Conservation (phyloP, 2,797 vertebrate genomes). For the Neopelma chrysocephalum region DNA sequence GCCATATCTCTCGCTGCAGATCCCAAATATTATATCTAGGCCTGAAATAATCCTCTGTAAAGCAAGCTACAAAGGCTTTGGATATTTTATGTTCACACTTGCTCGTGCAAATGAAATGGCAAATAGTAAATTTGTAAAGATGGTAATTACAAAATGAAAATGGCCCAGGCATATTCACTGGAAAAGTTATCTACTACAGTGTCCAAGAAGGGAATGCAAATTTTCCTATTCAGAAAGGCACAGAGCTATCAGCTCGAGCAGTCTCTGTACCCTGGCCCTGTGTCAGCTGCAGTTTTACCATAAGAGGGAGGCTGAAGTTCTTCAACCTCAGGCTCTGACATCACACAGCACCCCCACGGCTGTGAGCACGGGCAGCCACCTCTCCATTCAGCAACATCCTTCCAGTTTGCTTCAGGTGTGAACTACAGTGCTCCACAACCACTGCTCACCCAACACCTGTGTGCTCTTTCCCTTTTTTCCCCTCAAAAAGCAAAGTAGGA, state of each 20-base stretch:
- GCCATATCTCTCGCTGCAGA: slow-evolving; percentile 51
- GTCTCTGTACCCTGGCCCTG: not conserved
- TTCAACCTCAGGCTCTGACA: not conserved
- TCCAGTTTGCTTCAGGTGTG: not conserved
- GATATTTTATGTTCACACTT: slow-evolving; percentile 55
- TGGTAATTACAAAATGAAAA: slow-evolving; percentile 41
- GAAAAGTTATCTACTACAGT: slow-evolving; percentile 6
- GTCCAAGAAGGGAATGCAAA: slow-evolving; percentile 22
- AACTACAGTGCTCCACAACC: not conserved
- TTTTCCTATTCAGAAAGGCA: not conserved
- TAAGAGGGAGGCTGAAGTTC: not conserved
- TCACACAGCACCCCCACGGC: fast-evolving
- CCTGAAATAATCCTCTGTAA: slow-evolving; percentile 54
- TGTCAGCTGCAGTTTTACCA: not conserved
- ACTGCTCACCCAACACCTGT: fast-evolving
- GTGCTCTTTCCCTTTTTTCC: fast-evolving
- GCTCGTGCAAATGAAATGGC: slow-evolving; percentile 51
- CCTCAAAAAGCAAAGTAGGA: not conserved
- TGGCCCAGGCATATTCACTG: not conserved
- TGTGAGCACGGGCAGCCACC: fast-evolving
- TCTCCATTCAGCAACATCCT: not conserved
- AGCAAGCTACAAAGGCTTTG: slow-evolving; percentile 49
- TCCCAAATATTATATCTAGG: slow-evolving; percentile 43
- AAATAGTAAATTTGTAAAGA: slow-evolving; percentile 19
- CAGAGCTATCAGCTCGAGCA: not conserved